Base-by-base conservation (phyloP, 2,797 vertebrate species). In the Tolypeutes matacus region DNA sequence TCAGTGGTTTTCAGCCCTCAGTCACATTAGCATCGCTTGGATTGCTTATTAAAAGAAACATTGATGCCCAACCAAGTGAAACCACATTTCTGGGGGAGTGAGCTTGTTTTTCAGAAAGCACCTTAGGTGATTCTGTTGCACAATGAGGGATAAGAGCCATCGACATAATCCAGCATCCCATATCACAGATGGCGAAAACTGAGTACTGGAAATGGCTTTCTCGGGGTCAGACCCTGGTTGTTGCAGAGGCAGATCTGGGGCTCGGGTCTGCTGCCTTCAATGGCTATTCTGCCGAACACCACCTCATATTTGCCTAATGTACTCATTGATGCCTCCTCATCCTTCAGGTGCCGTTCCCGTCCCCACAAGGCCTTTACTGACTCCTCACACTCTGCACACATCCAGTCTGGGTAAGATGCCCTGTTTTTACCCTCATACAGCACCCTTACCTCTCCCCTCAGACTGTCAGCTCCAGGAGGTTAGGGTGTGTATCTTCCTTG, bases 281-380 rank as follows among this genome's bases (percentile, higher is more conserved):
- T 67, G 60, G 53, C 21, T 27, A 46, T 14, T 60, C 77, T 85
- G 42, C 34, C 42, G 36, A 6, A 29, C 11, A 12, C 39, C 3
- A 27, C 5, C 21, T 60, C 64, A 3, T 82, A 27, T 86, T 36
- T 95, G 80, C 75, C 70, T 72, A 2, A 89, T 78, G 31, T 97
- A 73, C 95, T 96, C 92, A 92, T 88, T 82, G 73, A 46, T 95
- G 62, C 95, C 92, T 97, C 95, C 96, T 97, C 96, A 25, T 95
- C 70, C 96, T 90, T 96, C 92, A 97, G 96, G 96, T 97, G 92
- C 94, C 84, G 96, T 69, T 95, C 88, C 97, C n/a, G 89, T 91
- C 96, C 97, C 95, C 95, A 95, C 11, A 75, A 97, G 95, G 86
- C 95, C 97, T 95, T 97, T 97, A 91, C 84, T 97, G 95, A 81